phyloP scores from a whole-genome alignment of 2,888 invertebrate genomes.

The Rhagonycha fulva region DNA sequence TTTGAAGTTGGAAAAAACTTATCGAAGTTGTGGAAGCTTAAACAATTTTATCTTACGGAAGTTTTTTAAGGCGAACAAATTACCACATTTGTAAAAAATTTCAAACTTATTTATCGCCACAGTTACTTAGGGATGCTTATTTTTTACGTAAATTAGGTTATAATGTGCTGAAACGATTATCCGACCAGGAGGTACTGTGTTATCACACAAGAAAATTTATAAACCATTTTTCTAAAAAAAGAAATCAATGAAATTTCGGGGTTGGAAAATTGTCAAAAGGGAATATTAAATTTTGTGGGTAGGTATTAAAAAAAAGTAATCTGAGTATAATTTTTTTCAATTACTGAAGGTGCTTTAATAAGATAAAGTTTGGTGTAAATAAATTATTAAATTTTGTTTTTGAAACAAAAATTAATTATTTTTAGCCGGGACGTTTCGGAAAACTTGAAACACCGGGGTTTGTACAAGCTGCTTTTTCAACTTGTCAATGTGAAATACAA shows the following conservation, averaged over 20 bases:
- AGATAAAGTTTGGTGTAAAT: background rate
- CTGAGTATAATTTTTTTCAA: background rate
- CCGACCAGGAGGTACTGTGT: background rate
- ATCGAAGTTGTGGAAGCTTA: background rate
- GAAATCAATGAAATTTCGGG: background rate
- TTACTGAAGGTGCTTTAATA: background rate
- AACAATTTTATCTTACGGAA: background rate
- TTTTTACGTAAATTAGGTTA: background rate
- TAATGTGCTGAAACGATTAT: background rate
- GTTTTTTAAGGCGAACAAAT: background rate
- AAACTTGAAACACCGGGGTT: background rate
- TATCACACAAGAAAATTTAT: background rate
- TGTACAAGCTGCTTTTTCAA: background rate
- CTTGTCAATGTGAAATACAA: background rate
- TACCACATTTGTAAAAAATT: background rate
- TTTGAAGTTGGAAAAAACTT: background rate
- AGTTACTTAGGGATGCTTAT: background rate
- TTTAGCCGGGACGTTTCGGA: background rate
- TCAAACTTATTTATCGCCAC: background rate
- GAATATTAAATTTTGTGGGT: background rate
- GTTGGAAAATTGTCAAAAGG: background rate
- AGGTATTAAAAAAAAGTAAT: background rate
- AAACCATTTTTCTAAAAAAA: background rate
- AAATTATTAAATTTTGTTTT: background rate
- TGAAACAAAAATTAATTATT: background rate